These are phyloP conservation scores for Chelmon rostratus DNA, from an alignment of 2,797 vertebrate species.

Conservation along the genomic window DNA sequence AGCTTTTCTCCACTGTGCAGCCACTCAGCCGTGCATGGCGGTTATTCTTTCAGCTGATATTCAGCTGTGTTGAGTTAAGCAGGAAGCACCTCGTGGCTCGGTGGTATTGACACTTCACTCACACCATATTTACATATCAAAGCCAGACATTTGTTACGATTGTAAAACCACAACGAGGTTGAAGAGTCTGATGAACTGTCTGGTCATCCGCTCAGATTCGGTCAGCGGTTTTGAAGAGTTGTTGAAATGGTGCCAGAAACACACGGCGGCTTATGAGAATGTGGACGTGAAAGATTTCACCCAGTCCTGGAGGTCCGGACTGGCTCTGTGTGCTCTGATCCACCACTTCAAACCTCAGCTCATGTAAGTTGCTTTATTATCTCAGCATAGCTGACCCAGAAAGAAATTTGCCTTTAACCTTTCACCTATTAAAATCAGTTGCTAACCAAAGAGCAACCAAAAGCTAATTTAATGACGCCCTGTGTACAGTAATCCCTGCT, in stretches of 20 bases:
- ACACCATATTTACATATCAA: background rate
- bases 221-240: slow-evolving; percentile 84
- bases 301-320: slow-evolving; percentile 91
- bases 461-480: background rate
- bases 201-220: slow-evolving; percentile 65
- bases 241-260: slow-evolving; percentile 92
- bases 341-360: slow-evolving; percentile 90
- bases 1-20: background rate
- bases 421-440: background rate
- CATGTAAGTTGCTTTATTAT: slow-evolving; percentile 90
- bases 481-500: background rate
- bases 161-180: background rate
- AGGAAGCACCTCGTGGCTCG: slow-evolving; percentile 1
- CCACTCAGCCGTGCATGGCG: background rate
- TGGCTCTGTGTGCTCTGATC: slow-evolving; percentile 92
- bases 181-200: background rate
- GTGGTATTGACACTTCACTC: background rate
- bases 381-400: too few species aligned
- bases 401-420: background rate
- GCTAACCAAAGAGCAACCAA: background rate
- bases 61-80: background rate
- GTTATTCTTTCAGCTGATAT: background rate
- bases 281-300: slow-evolving; percentile 89
- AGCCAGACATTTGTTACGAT: background rate
- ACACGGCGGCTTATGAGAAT: slow-evolving; percentile 85